Base-by-base conservation (phyloP, 2,888 invertebrate species). In the Scelioninae gen. 1 region DNA sequence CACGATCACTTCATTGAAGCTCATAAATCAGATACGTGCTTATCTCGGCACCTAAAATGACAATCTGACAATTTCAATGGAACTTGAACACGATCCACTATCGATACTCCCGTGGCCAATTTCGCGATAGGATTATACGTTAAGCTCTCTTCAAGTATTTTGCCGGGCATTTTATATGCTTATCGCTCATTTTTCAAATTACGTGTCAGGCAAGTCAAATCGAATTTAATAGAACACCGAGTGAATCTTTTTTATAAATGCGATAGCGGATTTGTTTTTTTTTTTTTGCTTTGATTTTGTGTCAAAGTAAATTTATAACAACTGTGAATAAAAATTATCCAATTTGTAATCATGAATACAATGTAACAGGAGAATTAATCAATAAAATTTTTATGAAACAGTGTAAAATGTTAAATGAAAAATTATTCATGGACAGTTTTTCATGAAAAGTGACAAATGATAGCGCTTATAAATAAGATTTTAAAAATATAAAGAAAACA, bases 21-120 rank as follows among this genome's bases (percentile, higher is more conserved):
- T 68, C 60, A 81, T 74, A 69, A 81, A 81, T 75, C 75, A 74
- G 66, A 60, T 43, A 32, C 56, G 51, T 49, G 56, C 75, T 77
- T 77, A 76, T 63, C 66, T 63, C 63, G 58, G 47, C 47, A 72
- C 75, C 49, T 75, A 62, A 75, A 76, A 80, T 77, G 79, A 80
- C 79, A 76, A 77, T 79, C 71, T 83, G 76, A 76, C 72, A 80
- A 76, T 56, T 72, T 80, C 56, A 83, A 83, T 76, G 76, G 43
- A 83, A 76, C 83, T 79, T 80, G 56, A 80, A 83, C 80, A 80
- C 68, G 72, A 79, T 72, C 72, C 31, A 51, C 62, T 76, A 77
- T 72, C 75, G 72, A 83, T 81, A 83, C 68, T 80, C 71, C 66
- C 45, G 69, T 75, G 58, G 65, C 75, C 75, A 83, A 78, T 72